These are phyloP conservation scores for Actenoides lindsayi DNA, from an alignment of 2,113 vertebrate species.

Conservation along the genomic window DNA sequence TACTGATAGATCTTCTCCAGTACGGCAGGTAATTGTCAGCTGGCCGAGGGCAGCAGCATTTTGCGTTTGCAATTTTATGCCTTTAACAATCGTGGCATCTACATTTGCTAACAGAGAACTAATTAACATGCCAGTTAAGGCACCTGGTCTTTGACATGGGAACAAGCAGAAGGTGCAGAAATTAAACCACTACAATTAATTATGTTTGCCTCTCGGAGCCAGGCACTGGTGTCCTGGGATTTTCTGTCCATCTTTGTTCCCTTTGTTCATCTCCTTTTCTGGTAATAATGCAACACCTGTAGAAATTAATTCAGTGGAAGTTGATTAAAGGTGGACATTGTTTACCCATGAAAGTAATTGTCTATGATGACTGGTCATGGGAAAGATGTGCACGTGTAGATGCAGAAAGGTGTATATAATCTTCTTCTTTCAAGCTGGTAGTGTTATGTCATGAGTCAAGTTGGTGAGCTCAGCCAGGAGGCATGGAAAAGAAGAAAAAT, in stretches of 20 bases:
- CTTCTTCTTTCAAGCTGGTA: neutral
- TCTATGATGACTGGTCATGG: neutral
- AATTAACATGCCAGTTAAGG: slow-evolving; percentile 48
- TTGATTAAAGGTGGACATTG: slow-evolving; percentile 41
- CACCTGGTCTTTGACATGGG: slow-evolving; percentile 54
- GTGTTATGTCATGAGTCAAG: neutral
- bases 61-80: neutral
- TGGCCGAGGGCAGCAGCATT: neutral
- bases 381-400: neutral
- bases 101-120: neutral
- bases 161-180: slow-evolving; percentile 34
- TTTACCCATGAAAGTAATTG: neutral
- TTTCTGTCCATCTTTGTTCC: neutral
- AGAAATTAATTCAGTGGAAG: slow-evolving; percentile 59
- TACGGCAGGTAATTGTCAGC: neutral
- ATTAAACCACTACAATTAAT: slow-evolving; percentile 70
- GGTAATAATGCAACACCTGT: slow-evolving; percentile 29
- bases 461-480: neutral
- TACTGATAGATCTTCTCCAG: neutral
- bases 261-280: slow-evolving; percentile 39
- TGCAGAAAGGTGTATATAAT: neutral
- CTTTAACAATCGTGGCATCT: neutral
- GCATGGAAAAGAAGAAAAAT: neutral
- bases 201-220: neutral
- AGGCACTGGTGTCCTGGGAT: neutral